These are phyloP conservation scores for Torymus auratus DNA, from an alignment of 2,888 invertebrate species.

Conservation along the genomic window DNA sequence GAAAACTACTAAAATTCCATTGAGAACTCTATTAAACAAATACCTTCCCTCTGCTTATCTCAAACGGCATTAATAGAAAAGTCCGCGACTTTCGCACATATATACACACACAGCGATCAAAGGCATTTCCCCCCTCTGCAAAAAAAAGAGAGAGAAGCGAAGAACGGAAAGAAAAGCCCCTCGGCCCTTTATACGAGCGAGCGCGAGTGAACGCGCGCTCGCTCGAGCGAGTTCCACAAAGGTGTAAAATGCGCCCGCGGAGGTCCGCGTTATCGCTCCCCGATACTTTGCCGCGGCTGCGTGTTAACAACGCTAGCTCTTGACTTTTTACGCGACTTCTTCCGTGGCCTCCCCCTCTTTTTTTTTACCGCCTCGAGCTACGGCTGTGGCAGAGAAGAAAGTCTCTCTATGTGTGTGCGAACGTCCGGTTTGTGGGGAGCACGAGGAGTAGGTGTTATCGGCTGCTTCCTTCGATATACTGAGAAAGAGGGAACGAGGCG, in stretches of 20 bases:
- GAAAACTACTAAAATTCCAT: too few relatives aligned
- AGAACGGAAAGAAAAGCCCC: background rate
- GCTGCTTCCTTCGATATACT: conserved; percentile 1
- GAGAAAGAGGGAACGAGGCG: too few relatives aligned
- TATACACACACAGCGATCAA: background rate
- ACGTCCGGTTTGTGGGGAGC: conserved; percentile 22
- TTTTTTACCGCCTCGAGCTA: background rate
- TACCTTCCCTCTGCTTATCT: too few relatives aligned
- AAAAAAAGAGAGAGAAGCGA: conserved; percentile 1
- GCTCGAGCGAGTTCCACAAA: conserved; percentile 52
- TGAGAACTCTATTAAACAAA: too few relatives aligned
- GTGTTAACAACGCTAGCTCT: conserved; percentile 51
- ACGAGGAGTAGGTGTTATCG: conserved; percentile 15
- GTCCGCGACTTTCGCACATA: too few relatives aligned
- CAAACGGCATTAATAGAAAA: too few relatives aligned
- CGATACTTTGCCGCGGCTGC: conserved; percentile 36
- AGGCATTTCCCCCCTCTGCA: conserved; percentile 13
- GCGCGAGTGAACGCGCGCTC: background rate
- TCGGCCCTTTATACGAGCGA: too few relatives aligned
- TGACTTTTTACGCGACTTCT: conserved; percentile 51
- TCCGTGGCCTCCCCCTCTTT: background rate
- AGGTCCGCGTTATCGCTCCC: conserved; percentile 48
- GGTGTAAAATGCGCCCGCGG: conserved; percentile 43
- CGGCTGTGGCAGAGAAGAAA: background rate
- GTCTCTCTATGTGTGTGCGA: background rate